Conservation (phyloP, 2,797 vertebrate genomes). For the Babyrousa celebensis region DNA sequence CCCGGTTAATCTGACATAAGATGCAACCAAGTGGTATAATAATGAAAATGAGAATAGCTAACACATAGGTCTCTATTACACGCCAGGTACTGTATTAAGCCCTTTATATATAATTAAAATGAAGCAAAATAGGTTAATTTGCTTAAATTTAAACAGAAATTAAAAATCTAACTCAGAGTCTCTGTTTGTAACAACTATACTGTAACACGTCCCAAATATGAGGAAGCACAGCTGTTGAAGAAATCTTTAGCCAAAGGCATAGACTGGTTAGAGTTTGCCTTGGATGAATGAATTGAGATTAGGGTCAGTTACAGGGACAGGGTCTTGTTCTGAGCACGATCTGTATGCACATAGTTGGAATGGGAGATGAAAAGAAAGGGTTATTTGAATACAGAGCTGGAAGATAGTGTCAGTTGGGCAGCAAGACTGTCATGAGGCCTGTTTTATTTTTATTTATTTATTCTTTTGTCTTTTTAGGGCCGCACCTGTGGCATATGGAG, state of each 20-base stretch:
- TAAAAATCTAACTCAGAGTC: constrained; percentile 20
- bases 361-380: neutral
- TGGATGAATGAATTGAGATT: neutral
- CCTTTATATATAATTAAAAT: neutral
- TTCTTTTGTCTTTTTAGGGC: no score
- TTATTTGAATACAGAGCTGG: neutral
- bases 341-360: neutral
- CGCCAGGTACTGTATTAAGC: neutral
- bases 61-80: constrained; percentile 17
- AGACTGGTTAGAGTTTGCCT: constrained; percentile 14
- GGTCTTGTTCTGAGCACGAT: constrained; percentile 22
- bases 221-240: constrained; percentile 27
- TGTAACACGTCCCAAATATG: neutral
- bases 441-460: neutral
- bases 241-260: constrained; percentile 38
- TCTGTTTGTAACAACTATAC: neutral
- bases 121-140: constrained; percentile 52
- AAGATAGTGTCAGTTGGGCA: neutral
- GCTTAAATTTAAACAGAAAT: neutral
- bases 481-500: no score
- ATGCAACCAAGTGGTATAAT: neutral
- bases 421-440: neutral
- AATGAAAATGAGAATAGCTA: constrained; percentile 28
- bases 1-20: constrained; percentile 36
- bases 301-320: neutral